Conservation (phyloP, 2,888 invertebrate species). For the Caenorhabditis virilis region DNA sequence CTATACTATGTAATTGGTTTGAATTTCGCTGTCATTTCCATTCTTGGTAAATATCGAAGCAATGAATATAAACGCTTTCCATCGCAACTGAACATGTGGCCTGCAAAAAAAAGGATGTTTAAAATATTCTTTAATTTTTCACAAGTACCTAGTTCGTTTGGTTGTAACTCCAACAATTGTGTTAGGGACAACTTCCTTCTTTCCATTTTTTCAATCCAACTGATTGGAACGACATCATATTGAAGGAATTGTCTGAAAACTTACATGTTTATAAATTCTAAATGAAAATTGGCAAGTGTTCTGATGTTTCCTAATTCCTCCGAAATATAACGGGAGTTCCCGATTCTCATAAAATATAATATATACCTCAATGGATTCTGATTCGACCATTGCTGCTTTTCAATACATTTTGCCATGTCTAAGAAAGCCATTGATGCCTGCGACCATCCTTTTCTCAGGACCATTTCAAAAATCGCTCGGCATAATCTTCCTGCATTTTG, state of each 20-base stretch:
- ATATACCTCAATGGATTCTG: conserved; percentile 78
- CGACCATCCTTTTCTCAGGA: conserved; percentile 84
- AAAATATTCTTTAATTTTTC: too few relatives aligned
- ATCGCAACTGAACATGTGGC: conserved; percentile 69
- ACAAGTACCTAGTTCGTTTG: conserved; percentile 86
- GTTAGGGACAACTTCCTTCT: conserved; percentile 76
- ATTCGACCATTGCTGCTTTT: conserved; percentile 89
- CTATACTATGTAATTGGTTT: conserved; percentile 85
- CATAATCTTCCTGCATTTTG: conserved; percentile 73
- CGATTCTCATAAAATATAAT: not conserved
- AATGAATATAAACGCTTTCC: conserved; percentile 75
- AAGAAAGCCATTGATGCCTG: conserved; percentile 85
- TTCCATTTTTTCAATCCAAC: conserved; percentile 83
- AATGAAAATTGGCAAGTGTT: too few relatives aligned
- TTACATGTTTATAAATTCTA: too few relatives aligned
- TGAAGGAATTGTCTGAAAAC: conserved; percentile 2
- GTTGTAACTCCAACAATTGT: conserved; percentile 83
- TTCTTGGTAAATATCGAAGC: conserved; percentile 82
- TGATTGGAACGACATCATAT: conserved; percentile 73
- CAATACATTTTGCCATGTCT: conserved; percentile 87
- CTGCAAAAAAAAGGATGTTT: too few relatives aligned
- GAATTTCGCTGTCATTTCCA: conserved; percentile 82
- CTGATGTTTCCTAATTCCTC: too few relatives aligned
- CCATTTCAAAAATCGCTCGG: conserved; percentile 48
- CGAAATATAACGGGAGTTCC: too few relatives aligned